Base-by-base conservation (phyloP, 2,888 invertebrate species). In the Scelioninae gen. 1 region DNA sequence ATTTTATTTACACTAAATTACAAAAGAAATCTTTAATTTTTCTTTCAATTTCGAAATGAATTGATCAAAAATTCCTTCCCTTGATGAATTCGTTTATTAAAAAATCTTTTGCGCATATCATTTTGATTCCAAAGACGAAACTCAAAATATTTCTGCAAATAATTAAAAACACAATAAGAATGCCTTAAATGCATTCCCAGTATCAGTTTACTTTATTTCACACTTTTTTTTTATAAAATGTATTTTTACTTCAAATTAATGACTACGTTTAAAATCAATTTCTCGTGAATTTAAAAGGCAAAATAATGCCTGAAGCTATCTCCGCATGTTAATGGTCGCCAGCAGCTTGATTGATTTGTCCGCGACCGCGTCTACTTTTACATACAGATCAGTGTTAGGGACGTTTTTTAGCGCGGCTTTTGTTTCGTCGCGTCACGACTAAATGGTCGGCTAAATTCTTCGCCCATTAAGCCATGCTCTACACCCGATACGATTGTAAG, bases 401-500 rank as follows among this genome's bases (percentile, higher is more conserved):
- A 49, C 58, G 8, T 63, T 49, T 63, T 49, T 32, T n/a, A 23
- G 15, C 9, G 13, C 1, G 5, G 53, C 62, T 62, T 62, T 72
- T 72, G 72, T 72, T 72, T 72, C 51, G 40, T 0, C n/a, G 45
- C 49, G 31, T 71, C 51, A 60, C 31, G 13, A 34, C 62, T 62
- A 72, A 72, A 72, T 53, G 32, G 62, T 40, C 43, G 29, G n/a
- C 31, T 45, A 23, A 32, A 72, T 72, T 72, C 62, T 72, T 72
- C 45, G 32, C 23, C 53, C 34, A 53, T 62, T 72, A 31, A 71
- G 16, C 10, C 53, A 23, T 40, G 29, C 60, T 29, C 32, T 58
- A 53, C 60, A 51, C 31, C 58, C 56, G 34, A 47, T 53, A 53
- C 74, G 66, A 75, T 65, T 66, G 66, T 66, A 66, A 65, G 75